phyloP scores from a whole-genome alignment of 2,113 vertebrate genomes.

The Butorides virescens region DNA sequence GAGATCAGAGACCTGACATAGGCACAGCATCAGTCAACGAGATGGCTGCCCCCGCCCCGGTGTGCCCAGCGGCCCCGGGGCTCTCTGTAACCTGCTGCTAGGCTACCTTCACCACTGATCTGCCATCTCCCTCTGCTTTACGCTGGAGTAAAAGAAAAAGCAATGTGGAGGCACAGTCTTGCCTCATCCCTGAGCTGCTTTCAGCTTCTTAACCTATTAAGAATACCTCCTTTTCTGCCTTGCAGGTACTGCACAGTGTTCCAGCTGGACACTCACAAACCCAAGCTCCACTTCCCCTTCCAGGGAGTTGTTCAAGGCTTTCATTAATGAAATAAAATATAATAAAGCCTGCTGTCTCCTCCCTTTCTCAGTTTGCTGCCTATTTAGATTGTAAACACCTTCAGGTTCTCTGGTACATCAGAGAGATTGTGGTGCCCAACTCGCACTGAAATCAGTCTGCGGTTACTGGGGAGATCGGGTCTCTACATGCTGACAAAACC shows the following conservation, averaged over 20 bases:
- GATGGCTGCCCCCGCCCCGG: accelerated
- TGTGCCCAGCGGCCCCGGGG: background rate
- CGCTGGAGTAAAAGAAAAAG: background rate
- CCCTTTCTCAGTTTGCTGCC: background rate
- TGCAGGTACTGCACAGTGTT: background rate
- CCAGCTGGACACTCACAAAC: background rate
- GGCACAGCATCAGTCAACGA: background rate
- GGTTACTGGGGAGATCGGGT: background rate
- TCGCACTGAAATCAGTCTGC: background rate
- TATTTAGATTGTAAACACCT: background rate
- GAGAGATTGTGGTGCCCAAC: background rate
- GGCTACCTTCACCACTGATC: background rate
- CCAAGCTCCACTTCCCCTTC: background rate
- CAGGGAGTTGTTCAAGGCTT: background rate
- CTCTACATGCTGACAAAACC: background rate
- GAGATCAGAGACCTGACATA: background rate
- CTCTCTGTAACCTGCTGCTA: background rate
- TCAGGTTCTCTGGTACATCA: background rate
- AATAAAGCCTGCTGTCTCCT: background rate
- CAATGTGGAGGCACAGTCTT: background rate
- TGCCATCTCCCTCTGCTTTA: background rate
- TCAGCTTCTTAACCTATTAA: background rate
- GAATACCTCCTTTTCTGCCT: background rate
- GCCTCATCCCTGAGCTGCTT: background rate
- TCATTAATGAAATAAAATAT: background rate